These are phyloP conservation scores for Alviniconcha strummeri DNA, from an alignment of 2,888 invertebrate genomes.

Conservation along the genomic window DNA sequence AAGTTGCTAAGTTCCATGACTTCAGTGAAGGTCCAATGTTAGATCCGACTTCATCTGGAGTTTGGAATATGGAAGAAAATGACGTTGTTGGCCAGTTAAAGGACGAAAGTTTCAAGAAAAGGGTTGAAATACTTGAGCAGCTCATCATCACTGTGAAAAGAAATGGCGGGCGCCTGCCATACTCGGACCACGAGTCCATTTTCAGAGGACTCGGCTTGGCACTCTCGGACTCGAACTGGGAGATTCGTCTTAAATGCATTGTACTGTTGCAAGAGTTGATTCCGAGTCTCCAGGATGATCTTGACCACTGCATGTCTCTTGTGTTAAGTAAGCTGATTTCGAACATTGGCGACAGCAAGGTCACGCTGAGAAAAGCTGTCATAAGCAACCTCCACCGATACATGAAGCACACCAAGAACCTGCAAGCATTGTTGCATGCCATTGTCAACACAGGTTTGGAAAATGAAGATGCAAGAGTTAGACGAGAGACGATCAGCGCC, in stretches of 20 bases:
- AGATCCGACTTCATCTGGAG: conserved; percentile 62
- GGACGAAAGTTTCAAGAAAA: conserved; percentile 68
- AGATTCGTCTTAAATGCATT: conserved; percentile 74
- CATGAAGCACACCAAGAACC: conserved; percentile 73
- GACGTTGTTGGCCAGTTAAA: conserved; percentile 67
- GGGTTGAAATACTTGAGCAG: conserved; percentile 69
- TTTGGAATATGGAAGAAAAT: conserved; percentile 71
- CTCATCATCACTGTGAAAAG: conserved; percentile 66
- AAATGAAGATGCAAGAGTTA: conserved; percentile 65
- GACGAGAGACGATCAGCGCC: conserved; percentile 72
- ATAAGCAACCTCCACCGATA: conserved; percentile 74
- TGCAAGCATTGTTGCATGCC: conserved; percentile 71
- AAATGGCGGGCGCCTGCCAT: conserved; percentile 69
- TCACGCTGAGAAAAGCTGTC: conserved; percentile 71
- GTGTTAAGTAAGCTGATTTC: conserved; percentile 72
- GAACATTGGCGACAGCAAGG: conserved; percentile 70
- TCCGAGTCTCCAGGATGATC: conserved; percentile 67
- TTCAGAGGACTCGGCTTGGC: conserved; percentile 72
- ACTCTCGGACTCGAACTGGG: conserved; percentile 74
- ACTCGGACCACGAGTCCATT: conserved; percentile 63
- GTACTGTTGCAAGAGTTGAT: conserved; percentile 71
- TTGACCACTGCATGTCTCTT: conserved; percentile 72
- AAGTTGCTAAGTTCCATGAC: conserved; percentile 68
- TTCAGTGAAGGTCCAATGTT: conserved; percentile 61
- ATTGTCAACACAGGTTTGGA: conserved; percentile 73